Evolutionary conservation across 2,888 invertebrate genomes (phyloP), one percentile per base, ranked within the genome.

Genomic region (Yponomeuta sedellus): DNA sequence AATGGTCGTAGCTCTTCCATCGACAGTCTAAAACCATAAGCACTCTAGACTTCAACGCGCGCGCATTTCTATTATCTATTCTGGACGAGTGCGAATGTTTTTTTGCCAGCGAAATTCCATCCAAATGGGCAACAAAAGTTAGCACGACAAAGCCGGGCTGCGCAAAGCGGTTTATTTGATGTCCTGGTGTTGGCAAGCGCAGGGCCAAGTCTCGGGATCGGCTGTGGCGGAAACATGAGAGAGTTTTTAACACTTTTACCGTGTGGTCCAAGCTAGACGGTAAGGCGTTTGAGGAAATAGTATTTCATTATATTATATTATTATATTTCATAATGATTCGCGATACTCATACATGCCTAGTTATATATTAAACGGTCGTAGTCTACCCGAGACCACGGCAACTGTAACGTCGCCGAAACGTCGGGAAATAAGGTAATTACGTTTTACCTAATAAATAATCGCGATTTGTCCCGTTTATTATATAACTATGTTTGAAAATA

Each of bases 81-180:
- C 39, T 34, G 28, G 62, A 28, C 11, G 79, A 77, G 75, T 16
- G 70, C 72, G 69, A 12, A 71, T 69, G 72, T 69, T 72, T n/a
- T 85, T 86, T 86, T 70, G 58, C 71, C 1, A 80, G 80, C 79
- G 68, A 68, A 64, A 67, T 34, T 34, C 68, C 64, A 70, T 72
- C 76, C 76, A 63, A 63, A 34, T 19, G 52, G 61, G 20, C 34
- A 39, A 40, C 57, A 40, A 79, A 81, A 82, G 16, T 80, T n/a
- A 81, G 82, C 82, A 78, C 77, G 76, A 78, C 66, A 79, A 78
- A 77, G 83, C 84, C 83, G 88, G 88, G 87, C 84, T 77, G 8
- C 88, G 87, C 87, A 87, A 89, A 87, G 76, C 73, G 72, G 74
- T 74, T 80, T 81, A 83, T 86, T 82, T 52, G 16, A 52, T 16